These are phyloP conservation scores for Calypte anna DNA, from an alignment of 2,113 vertebrate species.

Conservation along the genomic window DNA sequence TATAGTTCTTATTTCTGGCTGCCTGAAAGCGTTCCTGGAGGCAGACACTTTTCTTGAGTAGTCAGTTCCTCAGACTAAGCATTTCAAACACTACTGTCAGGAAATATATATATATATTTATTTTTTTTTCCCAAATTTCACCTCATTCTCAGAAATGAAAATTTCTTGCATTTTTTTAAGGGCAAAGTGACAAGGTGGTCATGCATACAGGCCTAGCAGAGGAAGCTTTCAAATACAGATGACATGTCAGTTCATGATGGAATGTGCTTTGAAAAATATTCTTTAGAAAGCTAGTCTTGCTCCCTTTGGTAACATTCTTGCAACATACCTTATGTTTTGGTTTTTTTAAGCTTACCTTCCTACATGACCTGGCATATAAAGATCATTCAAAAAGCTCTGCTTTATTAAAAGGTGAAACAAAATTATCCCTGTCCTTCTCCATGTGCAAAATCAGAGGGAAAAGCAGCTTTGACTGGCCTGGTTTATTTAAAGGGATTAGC, in stretches of 20 bases:
- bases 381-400: background rate
- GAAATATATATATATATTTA: too few relatives aligned
- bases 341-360: background rate
- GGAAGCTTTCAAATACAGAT: background rate
- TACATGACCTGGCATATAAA: background rate
- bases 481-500: background rate
- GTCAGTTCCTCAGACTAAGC: background rate
- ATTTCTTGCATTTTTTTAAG: background rate
- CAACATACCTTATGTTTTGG: background rate
- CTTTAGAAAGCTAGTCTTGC: background rate
- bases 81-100: background rate
- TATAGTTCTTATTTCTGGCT: background rate
- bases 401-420: background rate
- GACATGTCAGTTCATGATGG: background rate
- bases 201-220: background rate
- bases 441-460: background rate
- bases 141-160: background rate
- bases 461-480: background rate
- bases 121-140: background rate
- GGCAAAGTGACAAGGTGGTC: background rate
- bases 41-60: background rate
- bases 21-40: background rate
- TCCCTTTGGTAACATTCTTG: background rate
- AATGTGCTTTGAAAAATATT: background rate
- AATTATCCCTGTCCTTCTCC: background rate